Percentiles rank a stretch among this genome's conserved stretches.
Evolutionary conservation across 2,888 invertebrate species (phyloP).

Genomic region (Tethea ocularis): DNA sequence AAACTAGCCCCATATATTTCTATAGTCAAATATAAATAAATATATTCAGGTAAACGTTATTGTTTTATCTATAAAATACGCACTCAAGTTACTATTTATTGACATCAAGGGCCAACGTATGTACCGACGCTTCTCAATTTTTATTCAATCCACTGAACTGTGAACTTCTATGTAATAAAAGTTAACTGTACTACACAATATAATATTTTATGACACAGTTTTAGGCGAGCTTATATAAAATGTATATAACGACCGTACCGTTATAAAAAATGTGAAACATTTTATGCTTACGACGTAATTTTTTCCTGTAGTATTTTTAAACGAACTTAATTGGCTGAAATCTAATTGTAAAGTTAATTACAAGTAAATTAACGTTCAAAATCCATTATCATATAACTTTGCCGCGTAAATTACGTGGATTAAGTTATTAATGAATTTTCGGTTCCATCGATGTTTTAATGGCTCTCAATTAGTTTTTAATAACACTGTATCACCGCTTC

Average conservation of each 20-base stretch:
- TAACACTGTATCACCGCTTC: neutral
- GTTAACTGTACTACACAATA: conserved; percentile 3
- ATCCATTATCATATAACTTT: neutral
- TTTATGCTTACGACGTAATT: neutral
- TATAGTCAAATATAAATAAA: neutral
- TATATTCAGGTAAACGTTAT: conserved; percentile 15
- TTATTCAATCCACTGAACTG: conserved; percentile 35
- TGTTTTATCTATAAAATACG: conserved; percentile 17
- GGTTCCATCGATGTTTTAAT: conserved; percentile 26
- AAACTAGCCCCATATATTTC: neutral
- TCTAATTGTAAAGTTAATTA: conserved; percentile 3
- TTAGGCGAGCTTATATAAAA: conserved; percentile 1
- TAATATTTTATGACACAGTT: conserved; percentile 9
- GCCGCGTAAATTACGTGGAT: conserved; percentile 21
- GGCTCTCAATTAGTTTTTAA: conserved; percentile 24
- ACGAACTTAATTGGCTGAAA: neutral
- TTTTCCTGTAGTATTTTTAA: neutral
- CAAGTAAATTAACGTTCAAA: neutral
- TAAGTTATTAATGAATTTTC: conserved; percentile 7
- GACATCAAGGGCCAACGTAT: conserved; percentile 22
- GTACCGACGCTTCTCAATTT: conserved; percentile 22
- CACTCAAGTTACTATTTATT: conserved; percentile 10
- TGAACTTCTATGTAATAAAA: conserved; percentile 16
- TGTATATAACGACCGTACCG: neutral
- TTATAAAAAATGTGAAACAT: neutral